These are phyloP conservation scores for Varanus komodoensis DNA, from an alignment of 2,113 vertebrate genomes.

Conservation along the genomic window DNA sequence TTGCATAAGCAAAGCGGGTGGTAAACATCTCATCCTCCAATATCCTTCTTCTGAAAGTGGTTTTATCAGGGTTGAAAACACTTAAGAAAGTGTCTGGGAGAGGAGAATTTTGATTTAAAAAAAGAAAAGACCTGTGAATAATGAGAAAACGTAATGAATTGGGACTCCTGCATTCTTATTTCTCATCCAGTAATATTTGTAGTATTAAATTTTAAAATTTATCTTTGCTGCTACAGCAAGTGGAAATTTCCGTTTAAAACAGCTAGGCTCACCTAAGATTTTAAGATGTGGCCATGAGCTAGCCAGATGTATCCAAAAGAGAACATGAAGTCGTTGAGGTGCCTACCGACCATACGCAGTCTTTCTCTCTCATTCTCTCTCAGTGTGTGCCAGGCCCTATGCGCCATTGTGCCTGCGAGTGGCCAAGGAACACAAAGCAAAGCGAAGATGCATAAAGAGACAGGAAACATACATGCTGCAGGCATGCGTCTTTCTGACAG, in stretches of 20 bases:
- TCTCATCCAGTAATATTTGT: neutral
- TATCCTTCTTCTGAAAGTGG: neutral
- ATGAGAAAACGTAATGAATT: slow-evolving; percentile 5
- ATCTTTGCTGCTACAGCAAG: neutral
- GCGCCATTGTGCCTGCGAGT: neutral
- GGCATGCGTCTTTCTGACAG: too few relatives aligned
- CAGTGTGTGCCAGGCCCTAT: neutral
- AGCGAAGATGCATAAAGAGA: too few relatives aligned
- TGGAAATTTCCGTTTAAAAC: neutral
- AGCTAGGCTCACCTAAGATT: neutral
- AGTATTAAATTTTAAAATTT: neutral
- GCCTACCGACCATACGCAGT: neutral
- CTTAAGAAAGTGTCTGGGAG: neutral
- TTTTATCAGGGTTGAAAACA: neutral
- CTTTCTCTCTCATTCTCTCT: neutral
- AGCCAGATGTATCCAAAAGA: neutral
- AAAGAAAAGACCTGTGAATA: neutral
- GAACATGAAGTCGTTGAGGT: neutral
- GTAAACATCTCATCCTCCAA: neutral
- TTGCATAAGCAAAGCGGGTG: neutral
- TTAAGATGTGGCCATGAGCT: neutral
- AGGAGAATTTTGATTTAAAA: neutral
- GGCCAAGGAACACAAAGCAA: neutral
- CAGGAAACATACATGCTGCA: too few relatives aligned
- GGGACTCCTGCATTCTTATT: neutral